Base-by-base conservation (phyloP, 2,113 vertebrate species). In the Pachyramphus minor region DNA sequence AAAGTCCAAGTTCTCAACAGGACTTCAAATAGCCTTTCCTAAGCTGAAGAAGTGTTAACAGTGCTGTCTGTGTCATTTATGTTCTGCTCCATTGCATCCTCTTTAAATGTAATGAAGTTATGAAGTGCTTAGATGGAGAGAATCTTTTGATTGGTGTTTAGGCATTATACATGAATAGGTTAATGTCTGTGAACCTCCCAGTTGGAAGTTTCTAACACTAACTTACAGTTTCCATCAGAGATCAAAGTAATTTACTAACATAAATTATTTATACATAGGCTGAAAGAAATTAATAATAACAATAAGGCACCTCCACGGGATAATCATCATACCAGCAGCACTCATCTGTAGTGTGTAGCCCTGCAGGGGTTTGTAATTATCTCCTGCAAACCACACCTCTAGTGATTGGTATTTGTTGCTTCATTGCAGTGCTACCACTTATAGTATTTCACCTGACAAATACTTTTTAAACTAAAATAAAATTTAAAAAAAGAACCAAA, bases 171-270 rank as follows among this genome's bases (percentile, higher is more conserved):
- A 94, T 87, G 93, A 94, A 91, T 68, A 97, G 92, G 97, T 97
- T 98, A 98, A 98, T 96, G 91, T 96, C 92, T 93, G 7, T 93
- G 93, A 97, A 96, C 97, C 73, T 97, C 97, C 86, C 97, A 96
- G 96, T 33, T 95, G 95, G 98, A 98, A 94, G 73, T 97, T 96
- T 97, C 97, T 96, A 96, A 97, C 87, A 86, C 87, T 97, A 97
- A 96, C 93, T 94, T 97, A 82, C 66, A 94, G 87, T 95, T 98
- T 97, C 96, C 67, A 95, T 97, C 97, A 97, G 95, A 96, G 97
- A 98, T 98, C 97, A 97, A 97, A 97, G 97, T 95, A 96, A 98
- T 97, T 97, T 97, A 88, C 93, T 97, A 93, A 97, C 93, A 97
- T 98, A 97, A 97, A 98, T 98, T 97, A 97, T 97, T 95, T 96